Evolutionary conservation across 2,113 vertebrate species (phyloP), one percentile per base, ranked within the genome.

Genomic region (Gopherus evgoodei): DNA sequence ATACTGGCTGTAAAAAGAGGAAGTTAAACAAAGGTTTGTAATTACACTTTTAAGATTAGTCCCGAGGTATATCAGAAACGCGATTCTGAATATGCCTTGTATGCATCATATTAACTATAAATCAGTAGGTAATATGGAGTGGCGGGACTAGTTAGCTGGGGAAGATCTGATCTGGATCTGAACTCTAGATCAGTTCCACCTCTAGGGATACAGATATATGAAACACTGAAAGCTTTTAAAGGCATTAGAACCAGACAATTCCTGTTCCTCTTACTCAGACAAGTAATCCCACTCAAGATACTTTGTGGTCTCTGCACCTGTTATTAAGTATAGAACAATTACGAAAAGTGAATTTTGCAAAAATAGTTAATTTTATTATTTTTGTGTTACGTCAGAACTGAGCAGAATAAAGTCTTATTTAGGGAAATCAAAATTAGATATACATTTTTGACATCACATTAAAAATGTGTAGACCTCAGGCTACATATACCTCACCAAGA

Each of bases 1-100:
- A 78, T 0, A 44, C 44, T 21, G 17, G 35, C 8, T 69, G 8
- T 69, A 69, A n/a, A 69, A 69, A 69, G 35, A n/a, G 35, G 5
- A 31, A 59, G 31, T 59, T 31, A 62, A 62, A 31, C 29, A 25
- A 81, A 88, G 1, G 2, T 72, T 72, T 72, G 17, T 72, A 72
- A 72, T 38, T 21, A 17, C 35, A 38, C n/a, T 75, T 75, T 75
- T 44, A 76, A 76, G n/a, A 76, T 25, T 4, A 42, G n/a, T 76
- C 72, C 24, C 11, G 12, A 76, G 42, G 9, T 76, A 25, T 25
- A 27, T 42, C 42, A 44, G 42, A 76, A 76, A 76, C 25, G 24
- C 44, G 42, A 76, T 44, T 76, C 11, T 42, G 38, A 42, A 27
- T 44, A 76, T 14, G 72, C 72, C 38, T 76, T 44, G 22, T 76